Evolutionary conservation across 2,797 vertebrate genomes (phyloP).

Genomic region (Macropodus opercularis): DNA sequence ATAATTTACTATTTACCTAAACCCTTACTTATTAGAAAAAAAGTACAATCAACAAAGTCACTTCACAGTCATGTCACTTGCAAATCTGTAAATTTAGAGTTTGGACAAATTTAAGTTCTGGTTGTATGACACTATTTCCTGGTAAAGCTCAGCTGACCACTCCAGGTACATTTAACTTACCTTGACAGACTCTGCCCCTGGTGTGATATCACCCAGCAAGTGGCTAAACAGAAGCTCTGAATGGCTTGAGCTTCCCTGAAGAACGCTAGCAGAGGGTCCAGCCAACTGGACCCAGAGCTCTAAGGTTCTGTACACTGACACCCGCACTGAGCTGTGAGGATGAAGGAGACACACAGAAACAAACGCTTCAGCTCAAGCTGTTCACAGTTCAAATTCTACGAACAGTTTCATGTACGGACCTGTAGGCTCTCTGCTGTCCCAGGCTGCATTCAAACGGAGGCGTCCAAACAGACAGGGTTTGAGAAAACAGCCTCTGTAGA

Average conservation of each 20-base stretch:
- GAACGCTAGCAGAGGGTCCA: constrained; percentile 81
- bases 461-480: constrained; percentile 86
- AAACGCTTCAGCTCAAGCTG: background rate
- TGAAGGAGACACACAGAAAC: background rate
- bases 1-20: no score
- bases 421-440: constrained; percentile 89
- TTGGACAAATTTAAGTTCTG: no score
- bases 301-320: constrained; percentile 82
- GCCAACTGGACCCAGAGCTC: constrained; percentile 87
- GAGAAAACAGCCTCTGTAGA: constrained; percentile 87
- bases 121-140: no score
- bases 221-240: constrained; percentile 87
- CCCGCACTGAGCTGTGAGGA: constrained; percentile 81
- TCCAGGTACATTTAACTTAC: no score
- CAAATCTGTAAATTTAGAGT: no score
- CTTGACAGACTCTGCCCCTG: constrained; percentile 84
- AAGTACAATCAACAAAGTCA: no score
- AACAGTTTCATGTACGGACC: no score
- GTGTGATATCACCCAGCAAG: constrained; percentile 86
- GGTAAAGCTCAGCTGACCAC: no score
- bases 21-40: no score
- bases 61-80: no score
- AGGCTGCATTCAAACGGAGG: constrained; percentile 73
- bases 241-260: constrained; percentile 84
- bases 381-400: no score